Base-by-base conservation (phyloP, 2,113 vertebrate species). In the Labeo rohita region DNA sequence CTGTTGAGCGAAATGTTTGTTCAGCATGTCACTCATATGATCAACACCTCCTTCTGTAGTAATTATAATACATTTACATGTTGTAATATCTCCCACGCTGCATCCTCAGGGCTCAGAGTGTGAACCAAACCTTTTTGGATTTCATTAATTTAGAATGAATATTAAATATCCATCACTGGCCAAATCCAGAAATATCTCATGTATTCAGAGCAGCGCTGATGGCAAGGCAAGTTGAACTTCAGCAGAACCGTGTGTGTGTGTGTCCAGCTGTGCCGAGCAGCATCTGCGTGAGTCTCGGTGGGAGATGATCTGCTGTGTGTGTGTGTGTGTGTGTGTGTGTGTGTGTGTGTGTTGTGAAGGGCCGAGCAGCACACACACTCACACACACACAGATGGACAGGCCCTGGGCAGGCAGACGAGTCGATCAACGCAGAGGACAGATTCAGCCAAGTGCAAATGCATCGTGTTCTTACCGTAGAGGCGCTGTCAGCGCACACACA, bases 351-450 rank as follows among this genome's bases (percentile, higher is more conserved):
- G n/a, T 34, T 72, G 81, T 45, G 75, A 73, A 73, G 72, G 66
- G 34, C 47, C 18, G 12, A 68, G 23, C 39, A 23, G 23, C 75
- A 77, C 54, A 66, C 93, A 92, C 93, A 93, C 92, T 91, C 92
- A 92, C 92, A 91, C 93, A 91, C 92, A 92, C 92, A 92, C 93
- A 95, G 94, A 95, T 93, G 93, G 95, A 94, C 93, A 92, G 93
- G 92, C 93, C 84, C 86, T 91, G 93, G 94, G 89, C 94, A 85
- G 65, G 77, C 88, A 87, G 88, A 89, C 85, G 72, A 89, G 85
- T 84, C 88, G 83, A 89, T 87, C 88, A 85, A 86, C 45, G 73
- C 72, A 83, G 77, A 61, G 66, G 91, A 94, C 92, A 94, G 92
- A 94, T 93, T 93, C 93, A 92, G 92, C 91, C 90, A 92, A 92